Evolutionary conservation across 2,888 invertebrate genomes (phyloP), one percentile per base, ranked within the genome.

Genomic region (Drosophila peninsularis): DNA sequence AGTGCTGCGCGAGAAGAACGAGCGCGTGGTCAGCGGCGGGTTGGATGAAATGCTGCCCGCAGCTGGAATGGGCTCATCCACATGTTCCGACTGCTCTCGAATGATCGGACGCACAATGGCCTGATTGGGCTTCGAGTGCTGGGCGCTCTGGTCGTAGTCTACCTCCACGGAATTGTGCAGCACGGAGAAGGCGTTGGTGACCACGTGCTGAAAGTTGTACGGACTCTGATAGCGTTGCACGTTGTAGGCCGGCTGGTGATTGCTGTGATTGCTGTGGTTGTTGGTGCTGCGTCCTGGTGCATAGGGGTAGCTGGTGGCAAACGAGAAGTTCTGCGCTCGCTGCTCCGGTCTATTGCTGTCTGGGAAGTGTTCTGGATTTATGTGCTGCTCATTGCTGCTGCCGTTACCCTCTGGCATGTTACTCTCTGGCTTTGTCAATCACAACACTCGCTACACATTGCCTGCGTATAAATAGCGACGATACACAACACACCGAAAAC

Each of bases 101-200:
- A 94, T 90, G 10, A 93, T 93, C 27, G 94, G 94, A 76, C 93
- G 93, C 63, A 94, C 94, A 61, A 94, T 93, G 69, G 93, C 93
- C 60, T 88, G 82, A 86, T 94, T 94, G 21, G 94, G 94, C 88
- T 94, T 93, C n/a, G 10, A 19, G 1, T 32, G 41, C 19, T 54
- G 41, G 3, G 41, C 11, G 19, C 7, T 54, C 41, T 36, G 52
- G 14, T 80, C 78, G 71, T 30, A 30, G 30, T 78, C 75, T 7
- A 60, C 21, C 17, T 88, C 82, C 36, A 85, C 71, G 11, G 88
- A 82, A 17, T 83, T 78, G 49, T 77, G 80, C 45, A 86, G 74
- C 62, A 86, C 80, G 13, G 85, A 84, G 54, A 86, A 89, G n/a
- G 89, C 70, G 68, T 84, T 89, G 53, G 80, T 87, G 19, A 81